Percentiles rank a stretch among this genome's conserved stretches.
Evolutionary conservation across 2,888 invertebrate species (phyloP).

Genomic region (Drepanosiphum platanoidis): DNA sequence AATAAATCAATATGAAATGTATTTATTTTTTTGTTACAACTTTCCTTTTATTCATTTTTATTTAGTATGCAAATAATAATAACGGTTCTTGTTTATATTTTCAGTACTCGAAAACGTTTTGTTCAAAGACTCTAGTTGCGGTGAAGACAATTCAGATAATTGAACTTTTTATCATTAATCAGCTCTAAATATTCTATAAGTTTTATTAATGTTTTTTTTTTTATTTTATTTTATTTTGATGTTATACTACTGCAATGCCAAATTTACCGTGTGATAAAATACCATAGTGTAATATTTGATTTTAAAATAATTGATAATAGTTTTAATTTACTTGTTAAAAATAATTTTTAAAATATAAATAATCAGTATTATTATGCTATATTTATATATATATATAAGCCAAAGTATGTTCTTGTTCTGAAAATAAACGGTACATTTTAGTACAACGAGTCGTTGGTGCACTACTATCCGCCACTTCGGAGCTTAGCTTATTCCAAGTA

Average conservation of each 20-base stretch:
- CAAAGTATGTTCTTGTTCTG: not conserved
- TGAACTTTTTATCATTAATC: slow-evolving; percentile 11
- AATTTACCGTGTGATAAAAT: slow-evolving; percentile 53
- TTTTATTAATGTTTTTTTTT: slow-evolving; percentile 36
- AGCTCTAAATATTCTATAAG: not conserved
- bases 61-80: no score
- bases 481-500: no score
- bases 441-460: not conserved
- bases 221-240: not conserved
- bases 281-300: slow-evolving; percentile 35
- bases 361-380: slow-evolving; percentile 45
- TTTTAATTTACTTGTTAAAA: slow-evolving; percentile 34
- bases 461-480: not conserved
- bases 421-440: not conserved
- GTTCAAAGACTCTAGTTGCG: slow-evolving; percentile 21
- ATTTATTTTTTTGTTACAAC: not conserved
- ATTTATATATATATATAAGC: not conserved
- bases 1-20: no score
- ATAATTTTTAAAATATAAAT: slow-evolving; percentile 38
- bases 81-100: no score
- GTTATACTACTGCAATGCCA: slow-evolving; percentile 50
- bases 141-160: slow-evolving; percentile 42
- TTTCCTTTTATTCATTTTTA: no score
- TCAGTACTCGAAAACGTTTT: slow-evolving; percentile 48
- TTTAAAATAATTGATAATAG: slow-evolving; percentile 44